A percentile compares a stretch with the other conserved stretches of the same genome.
phyloP scores from a whole-genome alignment of 2,888 invertebrate genomes.

The Danaus chrysippus region DNA sequence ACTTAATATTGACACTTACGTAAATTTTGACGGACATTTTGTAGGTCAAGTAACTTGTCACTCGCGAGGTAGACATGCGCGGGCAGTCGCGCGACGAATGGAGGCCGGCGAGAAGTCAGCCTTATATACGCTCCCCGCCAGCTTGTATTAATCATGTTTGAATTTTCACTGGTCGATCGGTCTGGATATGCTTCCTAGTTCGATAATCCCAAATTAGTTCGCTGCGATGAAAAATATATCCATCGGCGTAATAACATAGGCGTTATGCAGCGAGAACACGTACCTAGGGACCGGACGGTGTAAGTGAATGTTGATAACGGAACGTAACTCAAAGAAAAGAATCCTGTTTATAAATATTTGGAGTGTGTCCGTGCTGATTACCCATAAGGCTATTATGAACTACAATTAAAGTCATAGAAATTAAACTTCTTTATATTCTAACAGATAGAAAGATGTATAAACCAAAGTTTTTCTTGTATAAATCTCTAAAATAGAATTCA shows the following conservation, averaged over 20 bases:
- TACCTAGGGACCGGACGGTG: too few species aligned
- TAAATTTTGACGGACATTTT: constrained; percentile 75
- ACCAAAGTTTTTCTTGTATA: too few species aligned
- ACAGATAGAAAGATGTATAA: too few species aligned
- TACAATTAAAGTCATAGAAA: too few species aligned
- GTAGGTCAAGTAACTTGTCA: constrained; percentile 59
- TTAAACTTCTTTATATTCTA: too few species aligned
- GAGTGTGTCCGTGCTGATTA: too few species aligned
- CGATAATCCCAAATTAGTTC: constrained; percentile 44
- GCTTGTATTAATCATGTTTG: constrained; percentile 71
- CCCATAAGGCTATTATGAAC: too few species aligned
- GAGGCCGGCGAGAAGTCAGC: constrained; percentile 45
- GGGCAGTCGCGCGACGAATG: constrained; percentile 71
- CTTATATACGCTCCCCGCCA: constrained; percentile 74
- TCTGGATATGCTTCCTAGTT: constrained; percentile 66
- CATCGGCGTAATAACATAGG: neutral
- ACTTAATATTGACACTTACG: constrained; percentile 72
- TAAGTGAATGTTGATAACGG: too few species aligned
- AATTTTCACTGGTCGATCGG: constrained; percentile 67
- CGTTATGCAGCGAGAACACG: too few species aligned
- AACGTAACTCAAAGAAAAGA: too few species aligned
- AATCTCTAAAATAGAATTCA: too few species aligned
- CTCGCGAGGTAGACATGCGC: constrained; percentile 70
- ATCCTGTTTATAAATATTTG: too few species aligned
- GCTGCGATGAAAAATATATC: constrained; percentile 17